These are phyloP conservation scores for Neosalanx taihuensis DNA, from an alignment of 2,797 vertebrate species.

Conservation along the genomic window DNA sequence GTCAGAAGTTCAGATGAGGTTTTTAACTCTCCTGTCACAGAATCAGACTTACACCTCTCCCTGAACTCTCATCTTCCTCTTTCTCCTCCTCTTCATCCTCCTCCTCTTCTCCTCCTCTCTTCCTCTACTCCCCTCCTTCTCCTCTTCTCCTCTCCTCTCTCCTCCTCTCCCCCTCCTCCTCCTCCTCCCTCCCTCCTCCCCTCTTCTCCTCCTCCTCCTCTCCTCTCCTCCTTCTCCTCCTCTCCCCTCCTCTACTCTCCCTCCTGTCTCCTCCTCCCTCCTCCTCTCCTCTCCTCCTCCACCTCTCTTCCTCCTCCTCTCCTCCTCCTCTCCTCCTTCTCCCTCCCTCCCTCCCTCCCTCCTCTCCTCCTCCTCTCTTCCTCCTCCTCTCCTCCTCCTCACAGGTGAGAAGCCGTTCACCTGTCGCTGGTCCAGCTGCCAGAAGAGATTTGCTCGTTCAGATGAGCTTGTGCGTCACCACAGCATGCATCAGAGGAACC, in stretches of 20 bases:
- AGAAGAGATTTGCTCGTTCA: slow-evolving; percentile 99
- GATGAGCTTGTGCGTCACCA: slow-evolving; percentile 98
- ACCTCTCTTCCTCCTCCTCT: neutral
- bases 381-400: neutral
- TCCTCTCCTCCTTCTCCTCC: neutral
- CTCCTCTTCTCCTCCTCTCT: neutral
- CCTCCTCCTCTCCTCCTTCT: too few relatives aligned
- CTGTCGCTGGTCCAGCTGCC: slow-evolving; percentile 97
- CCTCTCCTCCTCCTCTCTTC: too few relatives aligned
- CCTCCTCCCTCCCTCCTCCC: neutral
- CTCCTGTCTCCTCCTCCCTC: neutral
- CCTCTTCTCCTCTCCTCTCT: neutral
- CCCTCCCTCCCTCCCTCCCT: neutral
- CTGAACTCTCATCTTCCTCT: too few relatives aligned
- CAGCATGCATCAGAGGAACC: slow-evolving; percentile 99
- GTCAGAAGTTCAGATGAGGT: too few relatives aligned
- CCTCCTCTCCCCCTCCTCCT: too few relatives aligned
- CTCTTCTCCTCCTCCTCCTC: neutral
- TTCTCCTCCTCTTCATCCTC: too few relatives aligned
- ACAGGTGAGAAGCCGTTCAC: slow-evolving; percentile 99
- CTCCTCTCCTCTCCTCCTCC: too few relatives aligned
- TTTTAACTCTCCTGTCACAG: neutral
- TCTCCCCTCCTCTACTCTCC: neutral
- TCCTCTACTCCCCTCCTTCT: neutral
- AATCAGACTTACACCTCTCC: neutral